phyloP scores from a whole-genome alignment of 1,140 invertebrate genomes.

The Prorops nasuta region DNA sequence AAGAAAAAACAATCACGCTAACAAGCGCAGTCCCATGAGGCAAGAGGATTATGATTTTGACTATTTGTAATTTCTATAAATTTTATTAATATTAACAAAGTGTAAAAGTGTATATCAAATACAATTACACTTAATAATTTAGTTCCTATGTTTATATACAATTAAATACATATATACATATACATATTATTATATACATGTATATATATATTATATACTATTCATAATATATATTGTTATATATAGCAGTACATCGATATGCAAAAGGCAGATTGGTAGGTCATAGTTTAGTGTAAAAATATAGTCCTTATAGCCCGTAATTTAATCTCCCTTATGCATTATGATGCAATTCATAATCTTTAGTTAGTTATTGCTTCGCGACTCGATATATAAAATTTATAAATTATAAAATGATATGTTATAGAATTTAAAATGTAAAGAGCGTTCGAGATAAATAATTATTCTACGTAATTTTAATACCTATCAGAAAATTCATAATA shows the following conservation, averaged over 20 bases:
- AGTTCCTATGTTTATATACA: slow-evolving; percentile 29
- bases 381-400: not conserved
- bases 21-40: no score
- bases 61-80: no score
- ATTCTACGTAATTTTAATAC: not conserved
- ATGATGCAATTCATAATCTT: not conserved
- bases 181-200: no score
- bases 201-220: no score
- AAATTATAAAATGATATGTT: not conserved
- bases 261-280: slow-evolving; percentile 14
- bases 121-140: slow-evolving; percentile 27
- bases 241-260: slow-evolving; percentile 20
- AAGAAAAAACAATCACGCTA: no score
- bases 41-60: no score
- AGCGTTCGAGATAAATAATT: not conserved
- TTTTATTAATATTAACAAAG: not conserved
- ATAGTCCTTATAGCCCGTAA: no score
- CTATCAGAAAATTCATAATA: not conserved
- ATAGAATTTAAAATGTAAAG: not conserved
- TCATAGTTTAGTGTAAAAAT: not conserved
- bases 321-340: no score
- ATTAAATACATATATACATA: slow-evolving; percentile 30
- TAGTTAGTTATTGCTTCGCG: not conserved
- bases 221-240: no score
- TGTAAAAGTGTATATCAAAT: slow-evolving; percentile 28